Conservation (phyloP, 2,797 vertebrate species). For the Syngnathus acus region DNA sequence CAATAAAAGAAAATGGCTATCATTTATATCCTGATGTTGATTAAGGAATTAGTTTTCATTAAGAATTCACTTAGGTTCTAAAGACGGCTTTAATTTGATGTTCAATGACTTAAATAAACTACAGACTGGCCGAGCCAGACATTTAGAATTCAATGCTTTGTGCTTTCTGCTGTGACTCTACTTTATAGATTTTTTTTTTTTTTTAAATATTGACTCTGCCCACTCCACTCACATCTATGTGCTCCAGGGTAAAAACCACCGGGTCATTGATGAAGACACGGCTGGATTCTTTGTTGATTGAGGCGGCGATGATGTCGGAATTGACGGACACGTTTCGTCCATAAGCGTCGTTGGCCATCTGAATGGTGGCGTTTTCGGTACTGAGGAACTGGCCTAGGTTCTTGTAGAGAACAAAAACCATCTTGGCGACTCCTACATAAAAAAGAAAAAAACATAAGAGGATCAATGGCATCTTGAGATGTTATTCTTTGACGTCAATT, state of each 20-base stretch:
- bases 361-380: conserved; percentile 93
- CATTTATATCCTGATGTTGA: conserved; percentile 97
- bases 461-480: background rate
- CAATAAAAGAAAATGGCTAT: conserved; percentile 84
- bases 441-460: conserved; percentile 7
- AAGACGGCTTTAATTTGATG: conserved; percentile 96
- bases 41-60: conserved; percentile 99
- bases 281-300: conserved; percentile 98
- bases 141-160: conserved; percentile 82
- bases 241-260: conserved; percentile 92
- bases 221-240: conserved; percentile 89
- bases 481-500: background rate
- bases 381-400: conserved; percentile 94
- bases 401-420: conserved; percentile 97
- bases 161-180: conserved; percentile 55
- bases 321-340: conserved; percentile 91
- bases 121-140: conserved; percentile 77
- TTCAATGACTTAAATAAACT: conserved; percentile 91
- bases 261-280: conserved; percentile 95
- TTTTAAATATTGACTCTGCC: conserved; percentile 38
- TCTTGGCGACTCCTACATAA: conserved; percentile 83
- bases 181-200: conserved; percentile 60
- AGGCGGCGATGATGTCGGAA: conserved; percentile 93
- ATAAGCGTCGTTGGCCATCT: conserved; percentile 77
- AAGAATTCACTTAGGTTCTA: conserved; percentile 95